phyloP scores from a whole-genome alignment of 2,797 vertebrate genomes.

The Craterocephalus amniculus region DNA sequence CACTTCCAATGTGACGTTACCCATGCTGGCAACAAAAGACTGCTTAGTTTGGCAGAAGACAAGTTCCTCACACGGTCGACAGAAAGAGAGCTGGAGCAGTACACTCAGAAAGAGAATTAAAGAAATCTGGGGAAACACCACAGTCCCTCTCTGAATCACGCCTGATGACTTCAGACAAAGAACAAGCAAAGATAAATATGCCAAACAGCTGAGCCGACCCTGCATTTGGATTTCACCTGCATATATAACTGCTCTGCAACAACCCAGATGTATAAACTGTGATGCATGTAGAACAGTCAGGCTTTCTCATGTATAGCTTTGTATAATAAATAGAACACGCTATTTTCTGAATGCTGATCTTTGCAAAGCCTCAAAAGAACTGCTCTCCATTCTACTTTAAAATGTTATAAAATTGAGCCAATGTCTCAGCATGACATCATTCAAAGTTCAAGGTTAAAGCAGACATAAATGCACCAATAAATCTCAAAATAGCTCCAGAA shows the following conservation, averaged over 20 bases:
- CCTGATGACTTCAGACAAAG: constrained; percentile 3
- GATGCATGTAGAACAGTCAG: neutral
- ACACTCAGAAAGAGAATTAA: constrained; percentile 17
- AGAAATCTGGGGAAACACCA: neutral
- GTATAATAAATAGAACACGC: neutral
- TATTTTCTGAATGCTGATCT: neutral
- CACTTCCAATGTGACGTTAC: constrained; percentile 43
- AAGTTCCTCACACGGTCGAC: constrained; percentile 25
- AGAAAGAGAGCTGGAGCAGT: constrained; percentile 26
- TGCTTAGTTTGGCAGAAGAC: constrained; percentile 44
- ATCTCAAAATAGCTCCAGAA: constrained; percentile 47
- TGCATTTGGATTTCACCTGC: neutral
- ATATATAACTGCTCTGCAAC: neutral
- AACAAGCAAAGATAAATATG: neutral
- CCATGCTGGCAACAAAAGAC: constrained; percentile 43
- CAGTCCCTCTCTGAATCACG: constrained; percentile 7
- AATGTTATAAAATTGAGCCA: constrained; percentile 24
- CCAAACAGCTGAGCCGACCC: neutral
- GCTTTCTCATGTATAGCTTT: neutral
- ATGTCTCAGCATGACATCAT: constrained; percentile 36
- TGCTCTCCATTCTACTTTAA: neutral
- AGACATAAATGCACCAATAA: constrained; percentile 45
- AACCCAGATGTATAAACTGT: neutral
- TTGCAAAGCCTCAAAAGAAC: neutral
- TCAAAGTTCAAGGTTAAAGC: constrained; percentile 23